Evolutionary conservation across 2,888 invertebrate species (phyloP), one percentile per base, ranked within the genome.

Genomic region (Apamea anceps): DNA sequence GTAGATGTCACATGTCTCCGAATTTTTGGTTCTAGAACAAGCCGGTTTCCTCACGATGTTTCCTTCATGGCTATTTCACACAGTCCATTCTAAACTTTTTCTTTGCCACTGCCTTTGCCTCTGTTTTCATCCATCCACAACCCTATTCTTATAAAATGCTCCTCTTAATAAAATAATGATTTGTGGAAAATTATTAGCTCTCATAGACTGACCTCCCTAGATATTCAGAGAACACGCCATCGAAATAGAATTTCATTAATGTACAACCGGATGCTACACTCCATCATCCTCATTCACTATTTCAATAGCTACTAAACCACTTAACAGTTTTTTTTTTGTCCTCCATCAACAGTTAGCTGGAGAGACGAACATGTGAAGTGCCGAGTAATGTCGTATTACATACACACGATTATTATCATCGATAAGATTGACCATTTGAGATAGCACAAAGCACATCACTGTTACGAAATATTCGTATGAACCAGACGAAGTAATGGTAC

Each of bases 191-290:
- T n/a, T 6, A 60, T 18, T 60, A 13, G 45, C 13, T 45, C 60
- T 21, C n/a, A 51, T 21, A 37, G 1, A 42, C 25, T 42, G 21
- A n/a, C 77, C 28, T 60, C 28, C 18, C 5, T n/a, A 45, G 48
- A 42, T 13, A 63, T 70, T 70, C 25, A 71, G n/a, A 79, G 65
- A 79, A 65, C 65, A 79, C 51, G 32, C 5, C 28, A 63, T 83
- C 63, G 7, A 78, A 83, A 79, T 79, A 79, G 42, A 63, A 78
- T 70, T 84, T 79, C 63, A 84, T 84, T 65, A 70, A 84, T 32
- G 57, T 32, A 45, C 32, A 48, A 79, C 63, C 79, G 68, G 81
- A 84, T 51, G 68, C 62, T 48, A 84, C 72, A 72, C 32, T 60
- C 37, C 54, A 71, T 79, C 71, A 71, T 51, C 7, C 70, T 54